Percentiles rank a stretch among this genome's conserved stretches.
Evolutionary conservation across 2,797 vertebrate species (phyloP).

Genomic region (Sciaenops ocellatus): DNA sequence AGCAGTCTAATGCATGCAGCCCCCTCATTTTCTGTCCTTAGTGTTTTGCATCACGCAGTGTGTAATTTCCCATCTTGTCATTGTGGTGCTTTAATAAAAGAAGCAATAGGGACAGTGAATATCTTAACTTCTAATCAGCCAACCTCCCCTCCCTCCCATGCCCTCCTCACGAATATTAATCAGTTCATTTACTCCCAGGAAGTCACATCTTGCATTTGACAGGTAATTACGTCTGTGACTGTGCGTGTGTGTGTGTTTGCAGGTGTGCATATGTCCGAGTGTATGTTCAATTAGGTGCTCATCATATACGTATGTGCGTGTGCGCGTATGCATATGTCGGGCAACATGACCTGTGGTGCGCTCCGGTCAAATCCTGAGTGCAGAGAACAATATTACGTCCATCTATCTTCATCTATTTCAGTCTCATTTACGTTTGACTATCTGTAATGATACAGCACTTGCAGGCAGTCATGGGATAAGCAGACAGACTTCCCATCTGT

Average conservation of each 20-base stretch:
- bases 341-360: slow-evolving; percentile 18
- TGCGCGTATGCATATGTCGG: slow-evolving; percentile 8
- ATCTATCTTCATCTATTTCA: slow-evolving; percentile 58
- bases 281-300: background rate
- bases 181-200: slow-evolving; percentile 76
- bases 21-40: slow-evolving; percentile 14
- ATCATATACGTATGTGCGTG: background rate
- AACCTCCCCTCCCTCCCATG: background rate
- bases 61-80: slow-evolving; percentile 62
- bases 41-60: slow-evolving; percentile 33
- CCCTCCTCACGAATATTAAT: slow-evolving; percentile 74
- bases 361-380: slow-evolving; percentile 21
- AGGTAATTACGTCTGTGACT: slow-evolving; percentile 72
- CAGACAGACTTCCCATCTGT: slow-evolving; percentile 66
- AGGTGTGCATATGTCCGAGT: background rate
- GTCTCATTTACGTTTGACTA: slow-evolving; percentile 48
- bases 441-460: slow-evolving; percentile 38
- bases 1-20: slow-evolving; percentile 2
- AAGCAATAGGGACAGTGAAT: slow-evolving; percentile 56
- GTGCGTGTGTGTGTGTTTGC: background rate
- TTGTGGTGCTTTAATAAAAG: slow-evolving; percentile 60
- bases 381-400: slow-evolving; percentile 12
- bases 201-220: slow-evolving; percentile 74
- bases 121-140: slow-evolving; percentile 73
- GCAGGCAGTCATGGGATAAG: slow-evolving; percentile 49